These are phyloP conservation scores for Macrocentrus cingulum DNA, from an alignment of 1,140 invertebrate genomes.

Conservation along the genomic window DNA sequence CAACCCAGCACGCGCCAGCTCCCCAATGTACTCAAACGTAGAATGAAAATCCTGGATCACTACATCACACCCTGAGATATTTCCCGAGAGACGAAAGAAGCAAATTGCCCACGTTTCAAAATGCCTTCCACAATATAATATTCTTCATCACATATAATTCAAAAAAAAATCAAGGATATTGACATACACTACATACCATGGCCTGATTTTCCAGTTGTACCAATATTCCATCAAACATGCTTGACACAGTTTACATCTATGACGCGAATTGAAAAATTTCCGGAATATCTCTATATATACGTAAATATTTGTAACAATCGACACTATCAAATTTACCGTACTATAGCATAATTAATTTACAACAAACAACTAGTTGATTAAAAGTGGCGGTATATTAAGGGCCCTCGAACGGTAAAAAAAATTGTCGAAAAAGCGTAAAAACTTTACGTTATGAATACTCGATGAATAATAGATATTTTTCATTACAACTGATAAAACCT, in stretches of 20 bases:
- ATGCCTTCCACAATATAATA: no score
- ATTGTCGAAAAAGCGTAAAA: no score
- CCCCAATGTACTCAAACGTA: background rate
- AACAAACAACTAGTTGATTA: slow-evolving; percentile 32
- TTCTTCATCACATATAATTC: background rate
- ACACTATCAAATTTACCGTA: no score
- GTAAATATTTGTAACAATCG: no score
- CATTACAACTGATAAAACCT: no score
- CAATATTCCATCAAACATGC: slow-evolving; percentile 5
- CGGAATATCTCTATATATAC: background rate
- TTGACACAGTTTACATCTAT: background rate
- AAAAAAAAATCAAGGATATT: background rate
- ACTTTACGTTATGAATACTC: no score
- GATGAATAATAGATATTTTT: background rate
- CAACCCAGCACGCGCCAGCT: background rate
- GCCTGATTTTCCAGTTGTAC: background rate
- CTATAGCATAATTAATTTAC: slow-evolving; percentile 30
- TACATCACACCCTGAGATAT: slow-evolving; percentile 2
- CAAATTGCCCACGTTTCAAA: slow-evolving; percentile 3
- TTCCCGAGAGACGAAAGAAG: slow-evolving; percentile 8
- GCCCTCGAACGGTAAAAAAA: slow-evolving; percentile 28
- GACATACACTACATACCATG: background rate
- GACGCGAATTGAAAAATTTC: background rate
- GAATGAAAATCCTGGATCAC: background rate
- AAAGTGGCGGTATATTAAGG: slow-evolving; percentile 11